phyloP scores from a whole-genome alignment of 2,113 vertebrate species.

The Ginglymostoma cirratum region DNA sequence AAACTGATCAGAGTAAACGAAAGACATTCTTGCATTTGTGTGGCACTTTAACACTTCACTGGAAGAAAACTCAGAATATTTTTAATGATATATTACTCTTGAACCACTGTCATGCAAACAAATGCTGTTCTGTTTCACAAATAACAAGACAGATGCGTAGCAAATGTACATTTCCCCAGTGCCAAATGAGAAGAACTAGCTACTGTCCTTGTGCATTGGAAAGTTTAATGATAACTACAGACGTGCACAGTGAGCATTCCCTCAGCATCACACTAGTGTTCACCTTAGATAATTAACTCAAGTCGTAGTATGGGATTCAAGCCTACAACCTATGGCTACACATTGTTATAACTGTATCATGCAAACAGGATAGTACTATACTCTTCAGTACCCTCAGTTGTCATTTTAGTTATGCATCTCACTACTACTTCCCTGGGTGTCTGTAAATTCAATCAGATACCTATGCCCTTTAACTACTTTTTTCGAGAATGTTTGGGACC shows the following conservation, averaged over 20 bases:
- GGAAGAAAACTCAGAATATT: neutral
- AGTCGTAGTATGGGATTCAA: neutral
- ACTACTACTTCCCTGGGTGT: neutral
- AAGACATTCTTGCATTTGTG: neutral
- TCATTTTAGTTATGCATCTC: neutral
- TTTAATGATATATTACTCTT: neutral
- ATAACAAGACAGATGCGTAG: neutral
- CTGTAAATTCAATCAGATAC: neutral
- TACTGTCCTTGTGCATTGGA: neutral
- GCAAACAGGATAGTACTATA: neutral
- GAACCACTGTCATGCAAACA: neutral
- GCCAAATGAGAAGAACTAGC: neutral
- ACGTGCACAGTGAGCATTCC: neutral
- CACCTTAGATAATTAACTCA: neutral
- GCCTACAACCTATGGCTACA: neutral
- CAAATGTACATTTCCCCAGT: neutral
- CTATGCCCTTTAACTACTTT: neutral
- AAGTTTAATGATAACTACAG: neutral
- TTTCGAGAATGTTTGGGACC: neutral
- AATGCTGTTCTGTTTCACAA: neutral
- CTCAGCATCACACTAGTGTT: neutral
- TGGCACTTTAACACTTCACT: neutral
- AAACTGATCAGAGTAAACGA: neutral
- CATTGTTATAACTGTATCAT: neutral
- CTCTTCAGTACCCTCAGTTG: neutral